Conservation (phyloP, 2,888 invertebrate species). For the Dynastes grantii region DNA sequence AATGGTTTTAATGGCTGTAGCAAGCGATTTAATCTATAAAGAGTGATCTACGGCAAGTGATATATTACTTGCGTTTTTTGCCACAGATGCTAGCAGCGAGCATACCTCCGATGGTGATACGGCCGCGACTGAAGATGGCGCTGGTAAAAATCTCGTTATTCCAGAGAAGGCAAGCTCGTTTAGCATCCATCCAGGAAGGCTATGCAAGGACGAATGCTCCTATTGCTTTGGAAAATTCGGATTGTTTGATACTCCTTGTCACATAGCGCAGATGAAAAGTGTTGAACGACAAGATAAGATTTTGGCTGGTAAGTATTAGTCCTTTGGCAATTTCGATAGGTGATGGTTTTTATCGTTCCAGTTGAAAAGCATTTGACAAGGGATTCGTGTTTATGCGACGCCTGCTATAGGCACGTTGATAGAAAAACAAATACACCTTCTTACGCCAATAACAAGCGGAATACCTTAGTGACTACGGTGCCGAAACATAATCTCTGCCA, state of each 20-base stretch:
- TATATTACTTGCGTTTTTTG: not conserved
- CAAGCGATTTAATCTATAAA: not conserved
- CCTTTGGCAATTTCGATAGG: not conserved
- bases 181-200: conserved; percentile 86
- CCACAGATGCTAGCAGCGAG: conserved; percentile 69
- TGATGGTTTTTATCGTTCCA: conserved; percentile 62
- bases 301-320: conserved; percentile 76
- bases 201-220: conserved; percentile 89
- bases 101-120: conserved; percentile 69
- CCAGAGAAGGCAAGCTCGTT: conserved; percentile 92
- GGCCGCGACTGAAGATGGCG: conserved; percentile 67
- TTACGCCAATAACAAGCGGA: conserved; percentile 73
- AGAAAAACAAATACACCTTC: conserved; percentile 84
- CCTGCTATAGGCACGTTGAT: conserved; percentile 90
- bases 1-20: conserved; percentile 13
- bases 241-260: conserved; percentile 88
- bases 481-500: conserved; percentile 74
- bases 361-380: conserved; percentile 87
- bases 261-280: conserved; percentile 89
- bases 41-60: no score
- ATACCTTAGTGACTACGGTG: conserved; percentile 66
- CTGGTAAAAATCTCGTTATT: conserved; percentile 81
- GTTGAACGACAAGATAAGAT: conserved; percentile 87
- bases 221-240: conserved; percentile 92
- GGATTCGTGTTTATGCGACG: conserved; percentile 90